Conservation (phyloP, 2,113 vertebrate genomes). For the Syrmaticus mikado region DNA sequence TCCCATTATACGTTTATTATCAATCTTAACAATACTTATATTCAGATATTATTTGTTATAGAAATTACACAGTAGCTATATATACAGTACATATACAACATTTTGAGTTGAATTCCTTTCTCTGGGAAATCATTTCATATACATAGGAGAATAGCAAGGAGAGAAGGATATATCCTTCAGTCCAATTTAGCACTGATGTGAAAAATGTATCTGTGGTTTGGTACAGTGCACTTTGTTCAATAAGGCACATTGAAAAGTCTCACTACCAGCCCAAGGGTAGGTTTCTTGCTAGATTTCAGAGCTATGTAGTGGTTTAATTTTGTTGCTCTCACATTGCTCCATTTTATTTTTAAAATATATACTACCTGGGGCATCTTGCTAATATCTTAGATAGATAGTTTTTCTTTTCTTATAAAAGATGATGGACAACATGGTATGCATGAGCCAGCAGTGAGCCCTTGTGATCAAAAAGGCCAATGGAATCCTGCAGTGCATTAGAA, state of each 20-base stretch:
- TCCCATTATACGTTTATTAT: neutral
- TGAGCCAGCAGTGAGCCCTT: too few relatives aligned
- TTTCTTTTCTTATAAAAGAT: neutral
- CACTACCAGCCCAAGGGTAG: neutral
- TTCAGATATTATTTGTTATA: neutral
- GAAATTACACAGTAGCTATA: neutral
- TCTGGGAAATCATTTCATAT: neutral
- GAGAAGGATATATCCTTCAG: neutral
- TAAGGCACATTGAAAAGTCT: neutral
- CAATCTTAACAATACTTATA: neutral
- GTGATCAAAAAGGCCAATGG: too few relatives aligned
- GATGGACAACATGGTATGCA: too few relatives aligned
- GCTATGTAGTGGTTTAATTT: neutral
- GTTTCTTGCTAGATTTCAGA: neutral
- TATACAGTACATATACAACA: neutral
- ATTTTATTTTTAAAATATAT: neutral
- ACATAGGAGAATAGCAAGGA: neutral
- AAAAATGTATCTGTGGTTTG: neutral
- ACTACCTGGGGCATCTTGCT: neutral
- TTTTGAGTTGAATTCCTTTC: neutral
- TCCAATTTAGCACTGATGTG: neutral
- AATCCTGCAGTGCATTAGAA: too few relatives aligned
- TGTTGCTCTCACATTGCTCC: neutral
- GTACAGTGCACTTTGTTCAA: neutral
- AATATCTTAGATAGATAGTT: neutral